Conservation (phyloP, 2,113 vertebrate species). For the Loxodonta africana region DNA sequence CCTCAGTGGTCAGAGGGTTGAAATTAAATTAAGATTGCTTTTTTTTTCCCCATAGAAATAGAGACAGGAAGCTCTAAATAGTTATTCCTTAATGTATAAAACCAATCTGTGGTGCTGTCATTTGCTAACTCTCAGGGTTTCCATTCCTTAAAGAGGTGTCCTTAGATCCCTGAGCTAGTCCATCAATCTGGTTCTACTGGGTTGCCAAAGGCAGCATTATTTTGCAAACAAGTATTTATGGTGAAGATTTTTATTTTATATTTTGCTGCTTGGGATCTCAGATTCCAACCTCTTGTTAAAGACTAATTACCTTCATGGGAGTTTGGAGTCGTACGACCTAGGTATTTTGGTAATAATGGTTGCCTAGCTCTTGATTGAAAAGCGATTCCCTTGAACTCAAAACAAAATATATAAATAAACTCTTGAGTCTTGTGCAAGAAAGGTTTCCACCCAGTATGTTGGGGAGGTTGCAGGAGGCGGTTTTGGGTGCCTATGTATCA, state of each 20-base stretch:
- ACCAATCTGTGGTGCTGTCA: not conserved
- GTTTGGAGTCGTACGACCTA: too few relatives aligned
- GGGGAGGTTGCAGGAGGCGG: not conserved
- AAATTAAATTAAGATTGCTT: slow-evolving; percentile 48
- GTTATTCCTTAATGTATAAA: not conserved
- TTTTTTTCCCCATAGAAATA: not conserved
- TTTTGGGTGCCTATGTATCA: not conserved
- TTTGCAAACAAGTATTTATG: not conserved
- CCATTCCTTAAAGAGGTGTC: not conserved
- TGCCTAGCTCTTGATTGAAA: not conserved
- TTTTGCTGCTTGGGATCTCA: not conserved
- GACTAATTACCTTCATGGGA: not conserved
- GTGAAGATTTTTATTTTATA: not conserved
- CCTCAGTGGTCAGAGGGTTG: not conserved
- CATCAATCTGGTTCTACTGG: not conserved
- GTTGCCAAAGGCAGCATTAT: not conserved
- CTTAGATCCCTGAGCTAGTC: not conserved
- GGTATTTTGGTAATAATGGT: not conserved
- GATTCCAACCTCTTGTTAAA: too few relatives aligned
- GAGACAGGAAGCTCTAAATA: not conserved
- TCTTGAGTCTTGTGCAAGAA: not conserved
- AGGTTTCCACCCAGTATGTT: not conserved
- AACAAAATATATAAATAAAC: not conserved
- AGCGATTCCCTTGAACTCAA: not conserved
- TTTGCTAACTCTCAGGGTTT: not conserved